phyloP scores from a whole-genome alignment of 1,140 invertebrate species.

The Drosophila subpulchrella region DNA sequence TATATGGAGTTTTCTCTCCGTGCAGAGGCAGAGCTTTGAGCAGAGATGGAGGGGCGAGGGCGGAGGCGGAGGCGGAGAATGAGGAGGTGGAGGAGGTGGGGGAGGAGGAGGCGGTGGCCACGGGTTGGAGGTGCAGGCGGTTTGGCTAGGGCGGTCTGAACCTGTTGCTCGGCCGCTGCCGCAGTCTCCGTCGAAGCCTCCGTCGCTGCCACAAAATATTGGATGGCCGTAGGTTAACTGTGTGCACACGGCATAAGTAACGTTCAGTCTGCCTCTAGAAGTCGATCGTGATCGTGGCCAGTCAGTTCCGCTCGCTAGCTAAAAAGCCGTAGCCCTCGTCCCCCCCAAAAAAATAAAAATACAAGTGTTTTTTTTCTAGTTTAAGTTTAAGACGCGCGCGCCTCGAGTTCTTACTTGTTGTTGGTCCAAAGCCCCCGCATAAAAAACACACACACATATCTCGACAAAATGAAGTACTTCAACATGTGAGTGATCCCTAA shows the following conservation, averaged over 20 bases:
- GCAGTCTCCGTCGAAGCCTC: constrained; percentile 14
- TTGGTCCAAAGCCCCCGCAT: constrained; percentile 9
- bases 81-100: background rate
- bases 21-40: constrained; percentile 17
- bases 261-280: constrained; percentile 82
- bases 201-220: constrained; percentile 64
- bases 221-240: constrained; percentile 80
- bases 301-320: constrained; percentile 21
- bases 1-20: background rate
- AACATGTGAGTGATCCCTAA: constrained; percentile 79
- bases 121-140: constrained; percentile 29
- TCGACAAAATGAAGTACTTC: constrained; percentile 81
- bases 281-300: constrained; percentile 80
- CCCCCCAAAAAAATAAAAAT: background rate
- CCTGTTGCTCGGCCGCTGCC: constrained; percentile 52
- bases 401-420: constrained; percentile 26
- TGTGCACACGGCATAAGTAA: constrained; percentile 80
- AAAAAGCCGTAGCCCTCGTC: constrained; percentile 3
- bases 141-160: constrained; percentile 58
- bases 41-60: background rate
- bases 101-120: constrained; percentile 5
- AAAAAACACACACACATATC: constrained; percentile 32
- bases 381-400: constrained; percentile 41
- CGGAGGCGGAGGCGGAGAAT: background rate
- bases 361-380: constrained; percentile 54